A percentile compares a stretch with the other conserved stretches of the same genome.
phyloP scores from a whole-genome alignment of 2,113 vertebrate species.

The Sinocyclocheilus rhinocerous region DNA sequence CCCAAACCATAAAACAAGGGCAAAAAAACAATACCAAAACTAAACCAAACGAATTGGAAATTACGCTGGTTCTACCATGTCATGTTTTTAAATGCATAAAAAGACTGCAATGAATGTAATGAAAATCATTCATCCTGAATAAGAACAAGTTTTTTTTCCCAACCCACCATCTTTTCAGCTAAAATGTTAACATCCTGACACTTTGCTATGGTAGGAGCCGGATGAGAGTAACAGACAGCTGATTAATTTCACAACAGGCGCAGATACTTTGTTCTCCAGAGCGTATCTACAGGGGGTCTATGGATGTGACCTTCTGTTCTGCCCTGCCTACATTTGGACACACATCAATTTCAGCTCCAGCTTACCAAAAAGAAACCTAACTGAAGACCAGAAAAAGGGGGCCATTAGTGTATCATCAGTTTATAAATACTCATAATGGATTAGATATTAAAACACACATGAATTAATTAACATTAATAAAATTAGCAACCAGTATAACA shows the following conservation, averaged over 20 bases:
- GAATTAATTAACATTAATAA: background rate
- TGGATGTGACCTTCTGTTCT: slow-evolving; percentile 10
- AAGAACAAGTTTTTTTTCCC: background rate
- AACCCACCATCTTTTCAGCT: background rate
- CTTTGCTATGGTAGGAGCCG: background rate
- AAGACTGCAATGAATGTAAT: background rate
- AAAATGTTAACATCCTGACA: slow-evolving; percentile 32
- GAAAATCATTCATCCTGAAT: background rate
- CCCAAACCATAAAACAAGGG: too few relatives aligned
- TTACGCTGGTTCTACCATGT: too few relatives aligned
- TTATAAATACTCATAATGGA: background rate
- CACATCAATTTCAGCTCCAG: background rate
- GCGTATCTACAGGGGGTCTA: background rate
- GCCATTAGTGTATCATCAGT: background rate
- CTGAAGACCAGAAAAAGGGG: background rate
- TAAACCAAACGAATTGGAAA: too few relatives aligned
- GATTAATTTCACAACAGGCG: slow-evolving; percentile 4
- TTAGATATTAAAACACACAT: background rate
- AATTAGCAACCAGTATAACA: background rate
- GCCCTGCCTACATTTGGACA: background rate
- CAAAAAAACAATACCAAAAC: too few relatives aligned
- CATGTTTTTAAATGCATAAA: background rate
- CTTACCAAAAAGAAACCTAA: background rate
- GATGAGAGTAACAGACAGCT: slow-evolving; percentile 5
- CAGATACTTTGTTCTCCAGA: slow-evolving; percentile 9